Evolutionary conservation across 2,888 invertebrate genomes (phyloP).

Genomic region (Formica aserva): DNA sequence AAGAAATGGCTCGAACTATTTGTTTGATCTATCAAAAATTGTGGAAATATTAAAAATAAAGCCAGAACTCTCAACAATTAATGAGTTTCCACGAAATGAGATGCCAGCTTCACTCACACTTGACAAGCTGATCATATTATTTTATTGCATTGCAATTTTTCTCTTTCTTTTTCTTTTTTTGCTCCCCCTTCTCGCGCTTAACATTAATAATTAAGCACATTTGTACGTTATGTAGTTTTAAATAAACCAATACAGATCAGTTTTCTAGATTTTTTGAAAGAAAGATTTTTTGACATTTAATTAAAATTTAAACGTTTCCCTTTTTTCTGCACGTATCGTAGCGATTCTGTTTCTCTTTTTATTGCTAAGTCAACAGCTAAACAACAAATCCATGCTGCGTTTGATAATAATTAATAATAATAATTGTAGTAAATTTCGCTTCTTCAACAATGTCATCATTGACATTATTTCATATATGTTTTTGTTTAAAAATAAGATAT

Average conservation of each 20-base stretch:
- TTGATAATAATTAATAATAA: slow-evolving; percentile 42
- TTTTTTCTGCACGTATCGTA: slow-evolving; percentile 50
- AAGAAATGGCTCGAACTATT: no score
- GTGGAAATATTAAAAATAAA: no score
- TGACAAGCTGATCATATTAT: background rate
- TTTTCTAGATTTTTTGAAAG: slow-evolving; percentile 8
- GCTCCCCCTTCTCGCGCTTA: no score
- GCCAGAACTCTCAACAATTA: no score
- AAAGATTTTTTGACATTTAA: slow-evolving; percentile 50
- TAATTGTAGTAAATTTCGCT: slow-evolving; percentile 63
- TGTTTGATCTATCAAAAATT: no score
- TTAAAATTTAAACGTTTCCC: slow-evolving; percentile 57
- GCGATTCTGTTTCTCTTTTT: slow-evolving; percentile 43
- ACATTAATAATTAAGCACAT: background rate
- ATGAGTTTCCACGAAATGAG: no score
- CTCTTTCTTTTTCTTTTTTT: background rate
- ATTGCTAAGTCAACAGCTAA: slow-evolving; percentile 42
- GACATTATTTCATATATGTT: background rate
- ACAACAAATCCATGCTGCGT: slow-evolving; percentile 57
- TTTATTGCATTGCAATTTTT: background rate
- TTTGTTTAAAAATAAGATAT: background rate
- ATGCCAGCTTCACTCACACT: no score
- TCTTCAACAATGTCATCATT: slow-evolving; percentile 9
- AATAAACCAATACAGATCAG: background rate
- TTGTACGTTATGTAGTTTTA: background rate